Evolutionary conservation across 2,797 vertebrate genomes (phyloP).

Genomic region (Hephaestus fuliginosus): DNA sequence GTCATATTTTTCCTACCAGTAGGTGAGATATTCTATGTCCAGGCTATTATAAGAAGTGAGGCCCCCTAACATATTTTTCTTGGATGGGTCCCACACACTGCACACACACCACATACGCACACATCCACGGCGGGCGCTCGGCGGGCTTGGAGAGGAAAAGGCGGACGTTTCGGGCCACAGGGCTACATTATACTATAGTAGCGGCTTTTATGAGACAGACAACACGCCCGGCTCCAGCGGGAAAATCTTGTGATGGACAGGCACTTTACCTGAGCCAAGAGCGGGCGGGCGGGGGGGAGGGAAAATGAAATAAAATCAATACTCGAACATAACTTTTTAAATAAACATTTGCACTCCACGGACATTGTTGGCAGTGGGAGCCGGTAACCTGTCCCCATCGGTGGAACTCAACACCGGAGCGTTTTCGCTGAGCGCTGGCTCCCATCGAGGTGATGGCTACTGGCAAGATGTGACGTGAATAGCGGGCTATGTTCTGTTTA

Average conservation of each 20-base stretch:
- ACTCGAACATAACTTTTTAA: constrained; percentile 87
- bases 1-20: constrained; percentile 73
- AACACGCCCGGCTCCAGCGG: constrained; percentile 63
- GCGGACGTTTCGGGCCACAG: constrained; percentile 61
- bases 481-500: constrained; percentile 79
- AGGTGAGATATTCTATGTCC: constrained; percentile 81
- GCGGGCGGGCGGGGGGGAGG: constrained; percentile 60
- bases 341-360: constrained; percentile 87
- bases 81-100: constrained; percentile 71
- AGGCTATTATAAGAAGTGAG: constrained; percentile 78
- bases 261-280: constrained; percentile 70
- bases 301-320: constrained; percentile 88
- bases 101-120: constrained; percentile 40
- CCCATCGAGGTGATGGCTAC: constrained; percentile 82
- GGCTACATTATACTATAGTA: constrained; percentile 78
- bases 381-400: constrained; percentile 83
- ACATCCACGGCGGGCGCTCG: constrained; percentile 68
- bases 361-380: constrained; percentile 84
- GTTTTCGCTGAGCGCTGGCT: constrained; percentile 73
- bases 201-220: constrained; percentile 74
- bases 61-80: constrained; percentile 81
- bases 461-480: constrained; percentile 84
- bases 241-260: constrained; percentile 76
- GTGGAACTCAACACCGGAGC: constrained; percentile 82
- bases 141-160: constrained; percentile 60